Evolutionary conservation across 2,797 vertebrate genomes (phyloP), one percentile per base, ranked within the genome.

Genomic region (Iguana delicatissima): DNA sequence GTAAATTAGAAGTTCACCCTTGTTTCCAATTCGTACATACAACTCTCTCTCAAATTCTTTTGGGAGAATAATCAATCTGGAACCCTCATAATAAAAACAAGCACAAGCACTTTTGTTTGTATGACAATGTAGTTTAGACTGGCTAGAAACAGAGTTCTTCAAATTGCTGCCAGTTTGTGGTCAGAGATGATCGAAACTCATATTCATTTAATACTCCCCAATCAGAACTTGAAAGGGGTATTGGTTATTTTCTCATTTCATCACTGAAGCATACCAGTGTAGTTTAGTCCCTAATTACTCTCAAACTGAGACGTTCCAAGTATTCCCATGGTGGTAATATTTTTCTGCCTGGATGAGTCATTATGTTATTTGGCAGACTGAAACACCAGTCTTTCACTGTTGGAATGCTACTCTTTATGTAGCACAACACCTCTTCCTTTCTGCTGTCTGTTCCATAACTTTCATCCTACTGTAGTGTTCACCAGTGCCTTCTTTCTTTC

Each of bases 211-310:
- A 95, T 95, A 96, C 92, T 96, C 95, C 22, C 95, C 97, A 97
- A 96, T 97, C 96, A 97, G 96, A 96, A 97, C 94, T 96, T 98
- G 97, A 97, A 96, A 97, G 97, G 97, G 96, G 97, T 97, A 97
- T 97, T 97, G 97, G 97, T 97, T 97, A 97, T 97, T 97, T 97
- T 97, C 97, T 97, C 97, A 96, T 97, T 97, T 97, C 95, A 96
- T 96, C 97, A 97, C 96, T 97, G 97, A 97, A 98, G 97, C 97
- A 96, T 97, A 98, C 98, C 98, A 96, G 97, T 98, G 98, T 98
- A 98, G 98, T 98, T 98, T 98, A 98, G 97, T 98, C 98, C 97
- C 98, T 99, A 99, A 99, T 99, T 99, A 98, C 98, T 98, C 98
- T 98, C 97, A 97, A 97, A 95, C 97, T 97, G 97, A 98, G 98